These are phyloP conservation scores for Tipula unca DNA, from an alignment of 2,888 invertebrate genomes.

Conservation along the genomic window DNA sequence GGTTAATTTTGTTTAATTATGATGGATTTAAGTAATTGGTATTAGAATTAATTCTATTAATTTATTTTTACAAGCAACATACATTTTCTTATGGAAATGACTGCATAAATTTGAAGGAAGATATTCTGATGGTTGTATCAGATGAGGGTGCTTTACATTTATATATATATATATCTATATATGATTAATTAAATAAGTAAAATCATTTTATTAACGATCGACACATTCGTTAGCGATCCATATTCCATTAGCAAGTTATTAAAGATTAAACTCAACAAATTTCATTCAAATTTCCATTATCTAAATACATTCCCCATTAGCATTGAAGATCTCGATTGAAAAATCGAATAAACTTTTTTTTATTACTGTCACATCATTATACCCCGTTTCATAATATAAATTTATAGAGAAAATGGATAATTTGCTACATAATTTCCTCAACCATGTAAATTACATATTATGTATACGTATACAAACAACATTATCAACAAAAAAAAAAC, in stretches of 20 bases:
- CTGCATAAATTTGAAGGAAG: not conserved
- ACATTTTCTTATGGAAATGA: not conserved
- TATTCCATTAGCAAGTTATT: not conserved
- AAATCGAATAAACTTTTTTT: not conserved
- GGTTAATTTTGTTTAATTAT: not conserved
- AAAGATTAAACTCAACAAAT: not conserved
- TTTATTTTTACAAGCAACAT: not conserved
- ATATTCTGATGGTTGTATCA: not conserved
- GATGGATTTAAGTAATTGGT: not conserved
- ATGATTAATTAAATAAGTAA: too few relatives aligned
- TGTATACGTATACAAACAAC: not conserved
- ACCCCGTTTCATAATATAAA: not conserved
- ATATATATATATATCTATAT: too few relatives aligned
- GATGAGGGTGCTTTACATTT: not conserved
- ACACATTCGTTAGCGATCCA: not conserved
- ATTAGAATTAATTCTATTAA: conserved; percentile 4
- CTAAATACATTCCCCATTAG: not conserved
- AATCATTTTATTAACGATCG: too few relatives aligned
- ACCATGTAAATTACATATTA: not conserved
- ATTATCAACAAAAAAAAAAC: not conserved
- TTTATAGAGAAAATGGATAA: not conserved
- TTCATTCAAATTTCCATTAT: not conserved
- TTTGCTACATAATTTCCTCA: not conserved
- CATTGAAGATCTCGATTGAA: not conserved
- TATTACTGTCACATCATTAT: not conserved